Percentiles rank a stretch among this genome's conserved stretches.
Evolutionary conservation across 1,140 invertebrate species (phyloP).

Genomic region (Drosophila triauraria): DNA sequence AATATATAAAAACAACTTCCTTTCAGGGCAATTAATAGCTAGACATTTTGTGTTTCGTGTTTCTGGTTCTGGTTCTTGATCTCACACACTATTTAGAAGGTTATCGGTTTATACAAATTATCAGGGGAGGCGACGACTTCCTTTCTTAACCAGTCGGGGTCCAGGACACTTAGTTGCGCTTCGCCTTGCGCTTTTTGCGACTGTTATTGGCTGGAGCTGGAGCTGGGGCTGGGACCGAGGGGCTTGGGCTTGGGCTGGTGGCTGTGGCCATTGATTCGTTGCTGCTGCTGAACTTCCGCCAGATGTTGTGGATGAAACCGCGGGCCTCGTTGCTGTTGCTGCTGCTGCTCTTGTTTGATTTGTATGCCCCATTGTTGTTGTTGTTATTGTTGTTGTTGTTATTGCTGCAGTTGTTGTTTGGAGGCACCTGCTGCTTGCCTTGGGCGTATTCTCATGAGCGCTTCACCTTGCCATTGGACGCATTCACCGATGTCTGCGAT

Average conservation of each 20-base stretch:
- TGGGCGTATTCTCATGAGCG: constrained; percentile 85
- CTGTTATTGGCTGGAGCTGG: constrained; percentile 24
- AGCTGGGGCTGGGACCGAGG: constrained; percentile 20
- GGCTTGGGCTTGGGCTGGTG: constrained; percentile 1
- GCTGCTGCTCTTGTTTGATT: constrained; percentile 42
- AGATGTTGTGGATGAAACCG: constrained; percentile 57
- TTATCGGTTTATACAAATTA: constrained; percentile 68
- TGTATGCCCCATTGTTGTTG: constrained; percentile 71
- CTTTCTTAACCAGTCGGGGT: constrained; percentile 8
- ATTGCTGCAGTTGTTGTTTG: constrained; percentile 42
- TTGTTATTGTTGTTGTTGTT: constrained; percentile 60
- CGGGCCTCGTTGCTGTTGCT: constrained; percentile 28
- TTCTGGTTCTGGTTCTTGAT: constrained; percentile 17
- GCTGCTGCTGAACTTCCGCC: constrained; percentile 55
- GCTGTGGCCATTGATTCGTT: constrained; percentile 27
- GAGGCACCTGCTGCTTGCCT: constrained; percentile 38
- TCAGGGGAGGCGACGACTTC: constrained; percentile 32
- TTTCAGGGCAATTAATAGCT: constrained; percentile 70
- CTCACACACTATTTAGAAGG: constrained; percentile 31
- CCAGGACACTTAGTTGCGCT: constrained; percentile 61
- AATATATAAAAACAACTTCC: constrained; percentile 77
- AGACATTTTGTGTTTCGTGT: constrained; percentile 46
- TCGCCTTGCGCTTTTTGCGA: constrained; percentile 78
- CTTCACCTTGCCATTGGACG: constrained; percentile 81
- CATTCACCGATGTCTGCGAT: constrained; percentile 52